Evolutionary conservation across 2,113 vertebrate species (phyloP).

Genomic region (Gymnarchus niloticus): DNA sequence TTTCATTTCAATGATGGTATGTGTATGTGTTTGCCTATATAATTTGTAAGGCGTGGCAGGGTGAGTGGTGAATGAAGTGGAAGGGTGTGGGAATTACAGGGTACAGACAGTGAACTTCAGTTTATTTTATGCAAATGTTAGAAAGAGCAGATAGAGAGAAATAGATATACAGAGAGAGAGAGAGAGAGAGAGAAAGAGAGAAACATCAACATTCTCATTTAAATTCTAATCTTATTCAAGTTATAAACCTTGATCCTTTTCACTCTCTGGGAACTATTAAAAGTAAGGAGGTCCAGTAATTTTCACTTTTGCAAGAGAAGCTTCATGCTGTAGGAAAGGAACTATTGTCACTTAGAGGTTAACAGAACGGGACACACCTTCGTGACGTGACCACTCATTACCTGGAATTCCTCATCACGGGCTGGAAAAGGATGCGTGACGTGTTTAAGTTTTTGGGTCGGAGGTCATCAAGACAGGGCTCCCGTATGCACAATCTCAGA

Average conservation of each 20-base stretch:
- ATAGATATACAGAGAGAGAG: too few species aligned
- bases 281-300: background rate
- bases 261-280: background rate
- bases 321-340: slow-evolving; percentile 2
- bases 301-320: slow-evolving; percentile 8
- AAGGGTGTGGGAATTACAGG: background rate
- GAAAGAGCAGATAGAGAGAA: background rate
- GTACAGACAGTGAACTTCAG: background rate
- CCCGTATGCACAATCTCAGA: background rate
- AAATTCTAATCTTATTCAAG: background rate
- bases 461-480: background rate
- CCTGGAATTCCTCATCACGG: slow-evolving; percentile 39
- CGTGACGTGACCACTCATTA: slow-evolving; percentile 67
- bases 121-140: background rate
- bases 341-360: background rate
- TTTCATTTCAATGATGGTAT: background rate
- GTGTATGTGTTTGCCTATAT: background rate
- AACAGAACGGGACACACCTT: slow-evolving; percentile 30
- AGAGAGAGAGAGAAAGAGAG: too few species aligned
- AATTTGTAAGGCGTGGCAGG: background rate
- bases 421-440: background rate
- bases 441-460: too few species aligned
- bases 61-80: background rate
- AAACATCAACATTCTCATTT: background rate
- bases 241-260: background rate